A percentile compares a stretch with the other conserved stretches of the same genome.
These are phyloP conservation scores for Gymnoscelis rufifasciata DNA, from an alignment of 2,888 invertebrate species.

Conservation along the genomic window DNA sequence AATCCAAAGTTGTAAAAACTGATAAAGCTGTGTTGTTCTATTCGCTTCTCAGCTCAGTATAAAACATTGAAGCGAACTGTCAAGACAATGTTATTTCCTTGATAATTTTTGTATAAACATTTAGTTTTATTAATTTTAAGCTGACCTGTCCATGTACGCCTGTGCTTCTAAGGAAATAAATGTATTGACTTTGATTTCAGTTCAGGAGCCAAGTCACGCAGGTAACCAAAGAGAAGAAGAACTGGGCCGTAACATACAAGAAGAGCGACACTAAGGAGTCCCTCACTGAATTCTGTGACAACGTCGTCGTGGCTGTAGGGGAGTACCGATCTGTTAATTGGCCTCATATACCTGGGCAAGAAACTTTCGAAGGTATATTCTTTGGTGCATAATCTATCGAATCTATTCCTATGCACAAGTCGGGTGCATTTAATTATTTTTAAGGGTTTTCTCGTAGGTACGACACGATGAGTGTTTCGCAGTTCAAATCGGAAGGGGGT, in stretches of 20 bases:
- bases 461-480: no score
- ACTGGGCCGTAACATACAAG: conserved; percentile 72
- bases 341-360: conserved; percentile 51
- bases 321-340: conserved; percentile 59
- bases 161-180: background rate
- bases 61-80: no score
- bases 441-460: no score
- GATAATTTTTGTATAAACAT: no score
- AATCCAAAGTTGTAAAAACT: no score
- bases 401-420: background rate
- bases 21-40: no score
- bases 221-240: conserved; percentile 53
- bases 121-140: no score
- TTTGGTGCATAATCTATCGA: background rate
- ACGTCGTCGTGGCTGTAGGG: conserved; percentile 84
- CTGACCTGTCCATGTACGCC: no score
- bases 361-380: conserved; percentile 54
- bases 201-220: conserved; percentile 66
- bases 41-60: no score
- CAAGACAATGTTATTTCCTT: no score
- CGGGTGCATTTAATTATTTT: no score
- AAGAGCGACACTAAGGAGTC: conserved; percentile 59
- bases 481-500: no score
- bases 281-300: conserved; percentile 76
- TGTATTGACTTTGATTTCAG: conserved; percentile 42